phyloP scores from a whole-genome alignment of 2,888 invertebrate genomes.

The Ormyrus nitidulus region DNA sequence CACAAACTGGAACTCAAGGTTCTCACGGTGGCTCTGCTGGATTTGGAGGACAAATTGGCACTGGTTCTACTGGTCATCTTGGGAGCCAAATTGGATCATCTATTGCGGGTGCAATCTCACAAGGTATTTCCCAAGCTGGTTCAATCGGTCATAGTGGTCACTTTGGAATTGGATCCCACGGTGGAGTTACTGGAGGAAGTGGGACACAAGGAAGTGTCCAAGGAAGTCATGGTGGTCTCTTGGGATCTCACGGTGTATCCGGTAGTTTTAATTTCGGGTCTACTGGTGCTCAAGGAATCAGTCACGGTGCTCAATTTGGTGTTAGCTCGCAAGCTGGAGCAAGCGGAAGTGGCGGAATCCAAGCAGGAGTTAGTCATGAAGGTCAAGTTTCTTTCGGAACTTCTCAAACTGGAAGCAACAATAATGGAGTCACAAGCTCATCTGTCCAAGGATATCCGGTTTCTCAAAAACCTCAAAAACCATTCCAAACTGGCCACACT shows the following conservation, averaged over 20 bases:
- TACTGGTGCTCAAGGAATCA: not conserved
- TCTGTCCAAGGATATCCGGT: constrained; percentile 3
- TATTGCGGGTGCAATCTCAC: not conserved
- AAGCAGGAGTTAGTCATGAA: not conserved
- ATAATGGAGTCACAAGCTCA: too few relatives aligned
- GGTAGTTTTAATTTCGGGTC: not conserved
- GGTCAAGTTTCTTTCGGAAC: not conserved
- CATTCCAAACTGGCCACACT: constrained; percentile 67
- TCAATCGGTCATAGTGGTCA: not conserved
- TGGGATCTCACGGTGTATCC: constrained; percentile 1
- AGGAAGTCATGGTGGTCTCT: not conserved
- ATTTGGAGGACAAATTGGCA: not conserved
- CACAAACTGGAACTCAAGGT: not conserved
- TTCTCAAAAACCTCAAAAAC: constrained; percentile 29
- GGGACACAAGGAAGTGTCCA: constrained; percentile 2
- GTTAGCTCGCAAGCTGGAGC: not conserved
- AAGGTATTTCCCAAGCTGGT: constrained; percentile 11
- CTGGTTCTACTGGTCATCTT: too few relatives aligned
- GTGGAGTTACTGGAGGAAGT: not conserved
- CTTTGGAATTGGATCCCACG: constrained; percentile 21
- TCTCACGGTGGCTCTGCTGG: not conserved
- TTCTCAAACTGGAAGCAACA: too few relatives aligned
- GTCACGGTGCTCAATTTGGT: constrained; percentile 2
- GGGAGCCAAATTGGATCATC: not conserved
- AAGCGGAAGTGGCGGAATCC: not conserved